Conservation (phyloP, 2,888 invertebrate genomes). For the Sphaerophoria rueppellii region DNA sequence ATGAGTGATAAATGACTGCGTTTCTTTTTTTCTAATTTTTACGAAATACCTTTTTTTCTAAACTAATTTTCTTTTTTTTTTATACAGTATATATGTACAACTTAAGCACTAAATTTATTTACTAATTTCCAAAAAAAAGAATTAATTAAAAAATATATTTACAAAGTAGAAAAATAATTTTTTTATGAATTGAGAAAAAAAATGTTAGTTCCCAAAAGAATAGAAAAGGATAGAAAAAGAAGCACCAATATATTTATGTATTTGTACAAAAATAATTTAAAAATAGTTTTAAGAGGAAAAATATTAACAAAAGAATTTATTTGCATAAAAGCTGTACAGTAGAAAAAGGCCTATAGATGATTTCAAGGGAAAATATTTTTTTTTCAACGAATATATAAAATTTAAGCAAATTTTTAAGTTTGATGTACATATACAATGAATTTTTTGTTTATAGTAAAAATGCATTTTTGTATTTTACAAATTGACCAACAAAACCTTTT, state of each 20-base stretch:
- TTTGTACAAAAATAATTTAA: slow-evolving; percentile 39
- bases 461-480: slow-evolving; percentile 66
- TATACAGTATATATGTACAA: slow-evolving; percentile 75
- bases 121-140: slow-evolving; percentile 76
- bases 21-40: slow-evolving; percentile 37
- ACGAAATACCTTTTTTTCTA: slow-evolving; percentile 50
- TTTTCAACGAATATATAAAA: slow-evolving; percentile 34
- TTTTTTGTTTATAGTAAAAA: slow-evolving; percentile 52
- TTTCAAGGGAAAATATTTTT: slow-evolving; percentile 49
- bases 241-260: slow-evolving; percentile 70
- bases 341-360: slow-evolving; percentile 60
- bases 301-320: slow-evolving; percentile 65
- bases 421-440: slow-evolving; percentile 75
- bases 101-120: slow-evolving; percentile 74
- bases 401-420: slow-evolving; percentile 64
- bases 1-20: slow-evolving; percentile 60
- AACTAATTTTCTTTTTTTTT: slow-evolving; percentile 35
- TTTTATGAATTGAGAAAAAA: slow-evolving; percentile 41
- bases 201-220: slow-evolving; percentile 70
- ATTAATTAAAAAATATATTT: slow-evolving; percentile 39
- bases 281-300: slow-evolving; percentile 52
- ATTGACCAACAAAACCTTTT: slow-evolving; percentile 76
- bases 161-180: slow-evolving; percentile 54
- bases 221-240: slow-evolving; percentile 61
- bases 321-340: slow-evolving; percentile 62